Evolutionary conservation across 1,140 invertebrate genomes (phyloP).

Genomic region (Megalonaias nervosa): DNA sequence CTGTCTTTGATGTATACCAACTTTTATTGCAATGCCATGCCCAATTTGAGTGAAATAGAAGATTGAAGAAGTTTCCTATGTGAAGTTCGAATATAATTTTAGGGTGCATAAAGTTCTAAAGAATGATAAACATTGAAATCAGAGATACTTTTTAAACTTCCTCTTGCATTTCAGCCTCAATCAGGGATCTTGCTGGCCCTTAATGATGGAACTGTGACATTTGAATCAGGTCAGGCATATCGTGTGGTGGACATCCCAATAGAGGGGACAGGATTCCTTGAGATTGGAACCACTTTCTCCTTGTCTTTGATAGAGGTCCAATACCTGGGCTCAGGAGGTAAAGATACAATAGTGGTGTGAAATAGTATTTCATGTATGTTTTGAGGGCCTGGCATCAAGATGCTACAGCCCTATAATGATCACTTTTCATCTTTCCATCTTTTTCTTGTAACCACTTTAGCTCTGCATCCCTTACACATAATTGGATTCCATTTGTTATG

Average conservation of each 20-base stretch:
- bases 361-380: constrained; percentile 1
- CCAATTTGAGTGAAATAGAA: no score
- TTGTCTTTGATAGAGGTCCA: constrained; percentile 52
- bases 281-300: constrained; percentile 60
- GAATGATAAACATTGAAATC: background rate
- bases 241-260: constrained; percentile 40
- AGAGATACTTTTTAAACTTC: background rate
- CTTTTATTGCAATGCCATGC: no score
- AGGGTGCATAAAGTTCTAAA: no score
- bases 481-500: no score
- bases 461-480: no score
- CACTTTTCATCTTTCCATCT: background rate
- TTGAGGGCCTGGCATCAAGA: background rate
- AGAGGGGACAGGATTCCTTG: constrained; percentile 59
- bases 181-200: constrained; percentile 40
- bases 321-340: constrained; percentile 58
- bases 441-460: no score
- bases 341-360: background rate
- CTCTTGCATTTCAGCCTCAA: constrained; percentile 40
- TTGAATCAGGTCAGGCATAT: constrained; percentile 47
- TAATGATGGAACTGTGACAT: constrained; percentile 54
- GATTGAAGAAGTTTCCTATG: no score
- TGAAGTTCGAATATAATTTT: no score
- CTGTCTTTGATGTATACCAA: no score
- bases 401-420: background rate